phyloP scores from a whole-genome alignment of 2,888 invertebrate species.

The Dendrolimus houi region DNA sequence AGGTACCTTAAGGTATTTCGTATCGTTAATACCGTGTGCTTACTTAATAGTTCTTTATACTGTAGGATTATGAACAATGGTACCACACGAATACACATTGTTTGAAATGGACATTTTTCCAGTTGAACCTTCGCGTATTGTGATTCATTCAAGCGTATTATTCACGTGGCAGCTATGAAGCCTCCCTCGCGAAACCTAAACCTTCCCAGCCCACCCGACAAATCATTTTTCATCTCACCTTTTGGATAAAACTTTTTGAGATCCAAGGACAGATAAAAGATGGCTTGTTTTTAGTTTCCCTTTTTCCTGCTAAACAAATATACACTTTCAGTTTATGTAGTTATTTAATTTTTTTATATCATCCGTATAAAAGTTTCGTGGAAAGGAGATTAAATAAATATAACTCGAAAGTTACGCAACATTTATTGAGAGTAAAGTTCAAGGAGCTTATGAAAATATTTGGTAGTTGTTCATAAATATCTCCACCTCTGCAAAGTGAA shows the following conservation, averaged over 20 bases:
- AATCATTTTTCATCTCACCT: conserved; percentile 40
- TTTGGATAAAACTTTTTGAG: conserved; percentile 7
- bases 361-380: no score
- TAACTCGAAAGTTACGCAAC: no score
- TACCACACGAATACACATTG: no score
- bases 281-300: neutral
- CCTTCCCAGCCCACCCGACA: conserved; percentile 21
- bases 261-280: neutral
- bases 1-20: no score
- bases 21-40: no score
- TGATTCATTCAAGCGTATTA: conserved; percentile 34
- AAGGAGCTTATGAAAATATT: no score
- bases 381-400: no score
- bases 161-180: conserved; percentile 39
- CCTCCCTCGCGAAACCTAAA: conserved; percentile 23
- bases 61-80: no score
- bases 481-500: no score
- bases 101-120: conserved; percentile 17
- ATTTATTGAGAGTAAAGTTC: no score
- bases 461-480: no score
- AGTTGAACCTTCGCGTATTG: conserved; percentile 22
- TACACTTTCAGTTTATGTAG: neutral
- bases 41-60: no score
- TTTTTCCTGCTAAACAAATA: neutral
- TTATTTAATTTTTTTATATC: neutral